Base-by-base conservation (phyloP, 1,140 invertebrate genomes). In the Ylistrum balloti region DNA sequence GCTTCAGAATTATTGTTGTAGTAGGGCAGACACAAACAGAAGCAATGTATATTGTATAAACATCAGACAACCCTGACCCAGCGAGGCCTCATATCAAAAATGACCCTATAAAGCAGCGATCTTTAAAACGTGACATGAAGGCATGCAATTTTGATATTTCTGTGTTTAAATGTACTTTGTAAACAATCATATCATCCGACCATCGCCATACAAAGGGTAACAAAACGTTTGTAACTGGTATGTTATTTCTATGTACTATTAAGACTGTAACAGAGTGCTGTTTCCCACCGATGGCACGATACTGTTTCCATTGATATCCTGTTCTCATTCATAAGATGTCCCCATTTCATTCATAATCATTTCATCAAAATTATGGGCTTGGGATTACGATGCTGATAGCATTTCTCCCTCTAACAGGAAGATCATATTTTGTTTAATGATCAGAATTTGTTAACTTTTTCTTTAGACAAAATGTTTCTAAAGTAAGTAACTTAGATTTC, bases 101-200 rank as follows among this genome's bases (percentile, higher is more conserved):
- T n/a, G 56, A 74, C 56, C 56, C 28, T 74, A 28, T 11, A 28
- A 28, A 74, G 5, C 56, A 28, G n/a, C 5, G 56, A 74, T 74
- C 56, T 74, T 74, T n/a, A 74, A 74, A 74, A 74, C 56, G 56
- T 74, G 56, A 74, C 56, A 74, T n/a, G 7, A 9, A 74, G n/a
- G 56, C 11, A 74, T 28, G 17, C 56, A 74, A 5, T 74, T 74
- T 74, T 74, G 56, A 74, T 74, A 74, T 74, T 74, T 74, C n/a
- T 28, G n/a, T 74, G 56, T 74, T 74, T 28, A 28, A 11, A 74
- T n/a, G 56, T 74, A 28, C 28, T 74, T 74, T 74, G 20, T 74
- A 28, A 74, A 74, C 56, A 74, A 74, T 28, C 56, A n/a, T 74
- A 74, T 74, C 56, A 7, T 28, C n/a, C 9, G 22, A 74, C 22